Base-by-base conservation (phyloP, 64 coral and sea anemone genomes). In the Porites australiensis region DNA sequence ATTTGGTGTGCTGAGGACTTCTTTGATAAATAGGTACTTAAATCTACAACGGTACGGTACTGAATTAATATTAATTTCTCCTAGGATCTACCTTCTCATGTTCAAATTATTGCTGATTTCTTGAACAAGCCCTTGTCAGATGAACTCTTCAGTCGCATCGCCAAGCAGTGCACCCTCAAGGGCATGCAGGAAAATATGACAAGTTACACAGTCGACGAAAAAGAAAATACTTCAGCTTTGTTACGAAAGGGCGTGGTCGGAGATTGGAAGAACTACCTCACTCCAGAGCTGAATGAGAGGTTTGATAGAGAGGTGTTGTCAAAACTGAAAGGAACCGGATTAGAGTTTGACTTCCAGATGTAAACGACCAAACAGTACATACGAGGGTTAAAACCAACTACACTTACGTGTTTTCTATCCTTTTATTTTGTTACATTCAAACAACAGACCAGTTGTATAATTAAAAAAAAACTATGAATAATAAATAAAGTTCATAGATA, bases 321-420 rank as follows among this genome's bases (percentile, higher is more conserved):
- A 64, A 45, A 21, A 44, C 48, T 82, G 13, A 44, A 82, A 4
- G 79, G 79, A 3, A 64, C 58, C 8, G 79, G 79, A 64, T 59
- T 82, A 13, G 11, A 44, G 60, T 82, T 82, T 59, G 79, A 82
- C 15, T 72, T 72, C n/a, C n/a, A n/a, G n/a, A n/a, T n/a, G n/a
- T n/a, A n/a, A n/a, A n/a, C n/a, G n/a, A n/a, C n/a, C n/a, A n/a
- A n/a, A n/a, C n/a, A n/a, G n/a, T n/a, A n/a, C n/a, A n/a, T n/a
- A n/a, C n/a, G n/a, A n/a, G n/a, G n/a, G n/a, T n/a, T n/a, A n/a
- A n/a, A n/a, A n/a, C n/a, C n/a, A n/a, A n/a, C n/a, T n/a, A n/a
- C n/a, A n/a, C n/a, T n/a, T n/a, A n/a, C n/a, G n/a, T n/a, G n/a
- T n/a, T n/a, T n/a, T n/a, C n/a, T n/a, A n/a, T n/a, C n/a, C n/a